Conservation (phyloP, 2,888 invertebrate genomes). For the Drosophila hamatofila region DNA sequence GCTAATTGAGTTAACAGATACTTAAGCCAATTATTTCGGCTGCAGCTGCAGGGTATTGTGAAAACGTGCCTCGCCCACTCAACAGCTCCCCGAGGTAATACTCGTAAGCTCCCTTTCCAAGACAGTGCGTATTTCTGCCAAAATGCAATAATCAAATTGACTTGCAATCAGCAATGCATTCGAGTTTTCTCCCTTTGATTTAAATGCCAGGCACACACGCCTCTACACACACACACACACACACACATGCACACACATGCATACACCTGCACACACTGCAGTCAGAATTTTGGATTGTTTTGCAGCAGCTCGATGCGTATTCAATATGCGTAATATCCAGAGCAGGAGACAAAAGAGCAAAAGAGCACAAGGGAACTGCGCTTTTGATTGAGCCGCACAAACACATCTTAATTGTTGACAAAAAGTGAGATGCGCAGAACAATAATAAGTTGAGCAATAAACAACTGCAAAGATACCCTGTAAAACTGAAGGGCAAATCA, state of each 20-base stretch:
- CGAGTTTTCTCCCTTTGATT: conserved; percentile 15
- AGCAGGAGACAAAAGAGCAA: no score
- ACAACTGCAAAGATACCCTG: background rate
- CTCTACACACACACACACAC: background rate
- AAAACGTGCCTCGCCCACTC: conserved; percentile 1
- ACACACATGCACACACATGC: background rate
- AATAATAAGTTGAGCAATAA: background rate
- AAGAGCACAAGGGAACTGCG: background rate
- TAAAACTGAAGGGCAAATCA: background rate
- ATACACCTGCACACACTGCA: background rate
- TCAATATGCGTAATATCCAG: background rate
- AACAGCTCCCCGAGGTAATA: background rate
- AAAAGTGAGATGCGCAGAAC: background rate
- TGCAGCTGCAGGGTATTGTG: background rate
- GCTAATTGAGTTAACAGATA: conserved; percentile 10
- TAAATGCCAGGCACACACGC: background rate
- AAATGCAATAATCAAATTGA: conserved; percentile 12
- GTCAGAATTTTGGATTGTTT: background rate
- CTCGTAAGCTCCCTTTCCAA: background rate
- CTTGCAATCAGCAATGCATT: conserved; percentile 23
- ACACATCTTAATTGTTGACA: conserved; percentile 10
- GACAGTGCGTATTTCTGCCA: background rate
- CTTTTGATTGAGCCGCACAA: conserved; percentile 4
- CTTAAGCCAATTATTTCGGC: conserved; percentile 1
- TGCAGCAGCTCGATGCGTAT: background rate